Base-by-base conservation (phyloP, 2,888 invertebrate genomes). In the Augiades crinisus region DNA sequence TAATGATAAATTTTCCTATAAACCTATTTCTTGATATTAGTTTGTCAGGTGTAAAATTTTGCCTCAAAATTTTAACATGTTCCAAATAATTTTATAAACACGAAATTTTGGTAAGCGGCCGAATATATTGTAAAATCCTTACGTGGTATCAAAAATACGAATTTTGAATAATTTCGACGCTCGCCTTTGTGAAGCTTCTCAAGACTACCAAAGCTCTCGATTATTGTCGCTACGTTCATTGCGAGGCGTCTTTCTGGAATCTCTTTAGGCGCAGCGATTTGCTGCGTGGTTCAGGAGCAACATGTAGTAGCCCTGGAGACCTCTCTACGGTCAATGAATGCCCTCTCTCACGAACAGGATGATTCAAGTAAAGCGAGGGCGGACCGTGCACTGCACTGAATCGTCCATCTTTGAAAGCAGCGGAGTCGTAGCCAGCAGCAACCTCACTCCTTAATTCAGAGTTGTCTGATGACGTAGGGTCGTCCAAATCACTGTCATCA, bases 221-320 rank as follows among this genome's bases (percentile, higher is more conserved):
- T 16, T 0, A 3, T 21, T 8, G 6, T 31, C 7, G 3, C 13
- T n/a, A 19, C 17, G 16, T 49, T 49, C 49, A 49, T n/a, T 49
- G 40, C 12, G 41, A 49, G 8, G 19, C 24, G 38, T 78, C 70
- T 62, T 68, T 76, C 17, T 65, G 59, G 12, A 63, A 44, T 56
- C 70, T 74, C 58, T 87, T 86, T 17, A 86, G 52, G n/a, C 88
- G 78, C 7, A 89, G 70, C 3, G 88, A 89, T 61, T 83, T 86
- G 60, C 88, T 88, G 2, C 88, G 72, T 1, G 86, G 86, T 47
- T 82, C 80, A 2, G 73, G 54, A n/a, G 68, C 56, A 3, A 72
- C 59, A 3, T 67, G 68, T 0, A 81, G 59, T 6, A 84, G 56
- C 0, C 71, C 76, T 1, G 83, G 72, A 1, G 77, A 63, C 27